A percentile compares a stretch with the other conserved stretches of the same genome.
These are phyloP conservation scores for Trematomus loennbergii DNA, from an alignment of 2,113 vertebrate genomes.

Conservation along the genomic window DNA sequence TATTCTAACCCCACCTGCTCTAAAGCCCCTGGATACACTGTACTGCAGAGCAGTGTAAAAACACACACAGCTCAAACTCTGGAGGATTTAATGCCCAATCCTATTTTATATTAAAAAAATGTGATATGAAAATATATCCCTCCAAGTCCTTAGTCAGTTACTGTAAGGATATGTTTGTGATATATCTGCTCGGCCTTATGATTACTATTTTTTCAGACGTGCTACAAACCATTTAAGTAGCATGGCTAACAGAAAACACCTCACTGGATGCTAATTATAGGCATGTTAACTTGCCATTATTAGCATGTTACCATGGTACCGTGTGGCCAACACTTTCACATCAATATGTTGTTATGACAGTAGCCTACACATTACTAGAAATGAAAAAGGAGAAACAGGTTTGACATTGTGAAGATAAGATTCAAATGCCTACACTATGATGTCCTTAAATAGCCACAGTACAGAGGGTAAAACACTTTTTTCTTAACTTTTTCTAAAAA, in stretches of 20 bases:
- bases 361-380: background rate
- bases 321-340: slow-evolving; percentile 11
- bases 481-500: background rate
- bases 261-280: slow-evolving; percentile 9
- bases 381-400: background rate
- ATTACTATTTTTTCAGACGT: background rate
- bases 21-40: background rate
- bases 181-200: slow-evolving; percentile 18
- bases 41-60: background rate
- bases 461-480: too few species aligned
- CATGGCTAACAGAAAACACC: background rate
- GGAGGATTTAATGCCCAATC: background rate
- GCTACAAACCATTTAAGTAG: too few species aligned
- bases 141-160: background rate
- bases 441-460: background rate
- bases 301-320: background rate
- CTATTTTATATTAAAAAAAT: background rate
- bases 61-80: background rate
- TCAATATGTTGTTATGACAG: background rate
- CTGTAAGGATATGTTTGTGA: background rate
- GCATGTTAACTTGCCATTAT: slow-evolving; percentile 2
- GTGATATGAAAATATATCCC: background rate
- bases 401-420: background rate
- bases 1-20: slow-evolving; percentile 13
- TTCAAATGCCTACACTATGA: too few species aligned